Evolutionary conservation across 1,140 invertebrate species (phyloP), one percentile per base, ranked within the genome.

Genomic region (Antheraea pernyi): DNA sequence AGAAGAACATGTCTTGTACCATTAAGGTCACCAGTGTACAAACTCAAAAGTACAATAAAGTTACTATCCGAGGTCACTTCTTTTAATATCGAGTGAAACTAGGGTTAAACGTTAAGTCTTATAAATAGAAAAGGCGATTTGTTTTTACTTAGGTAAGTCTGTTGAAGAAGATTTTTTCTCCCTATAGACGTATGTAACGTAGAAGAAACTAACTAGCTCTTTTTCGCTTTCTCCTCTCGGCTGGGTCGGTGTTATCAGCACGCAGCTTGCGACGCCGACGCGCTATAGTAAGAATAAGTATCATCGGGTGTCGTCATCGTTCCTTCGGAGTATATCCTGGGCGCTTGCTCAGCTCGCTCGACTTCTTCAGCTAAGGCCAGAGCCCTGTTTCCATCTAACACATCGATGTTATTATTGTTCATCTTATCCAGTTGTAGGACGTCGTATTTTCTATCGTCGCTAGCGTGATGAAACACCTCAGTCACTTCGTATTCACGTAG

Each of bases 401-500:
- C 84, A 85, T 94, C 92, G 72, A 94, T 94, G 71, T 85, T 93
- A 80, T 95, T 95, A 77, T 95, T 94, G 76, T 93, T 94, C 64
- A 94, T 91, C 74, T 94, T 93, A 77, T 95, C 93, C 76, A 95
- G 93, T 75, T 95, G 94, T 30, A 97, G 89, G 65, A 95, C 94
- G 77, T 96, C 96, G 93, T 97, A 97, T 88, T 95, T 94, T 78
- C 95, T 94, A 80, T 97, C 95, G 85, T 97, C 96, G 86, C 97
- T 96, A 69, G 93, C 89, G 77, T 96, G 95, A 90, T 97, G 96
- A 88, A 97, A 97, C 70, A 96, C 96, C 92, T 97, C 96, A 74
- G 96, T 96, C 74, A 97, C 90, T 87, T 97, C 96, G 92, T 97
- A 98, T 92, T 97, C 97, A 80, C 96, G 96, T 67, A 97, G 91